These are phyloP conservation scores for Cryptomyrus ogoouensis DNA, from an alignment of 2,113 vertebrate species.

Conservation along the genomic window DNA sequence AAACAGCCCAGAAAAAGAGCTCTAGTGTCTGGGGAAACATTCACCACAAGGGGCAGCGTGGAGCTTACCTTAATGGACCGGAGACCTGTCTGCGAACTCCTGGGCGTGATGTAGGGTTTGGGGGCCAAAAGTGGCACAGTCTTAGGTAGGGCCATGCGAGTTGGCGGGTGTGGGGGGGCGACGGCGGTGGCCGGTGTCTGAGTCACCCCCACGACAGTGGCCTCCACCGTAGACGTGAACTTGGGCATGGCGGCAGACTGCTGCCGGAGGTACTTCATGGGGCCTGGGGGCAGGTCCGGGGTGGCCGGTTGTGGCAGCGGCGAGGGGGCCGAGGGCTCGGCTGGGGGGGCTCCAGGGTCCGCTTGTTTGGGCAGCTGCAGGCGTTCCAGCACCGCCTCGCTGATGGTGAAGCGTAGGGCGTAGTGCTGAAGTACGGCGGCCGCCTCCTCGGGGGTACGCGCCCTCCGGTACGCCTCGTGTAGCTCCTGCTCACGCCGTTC, in stretches of 20 bases:
- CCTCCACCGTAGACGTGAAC: constrained; percentile 86
- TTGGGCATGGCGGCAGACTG: constrained; percentile 81
- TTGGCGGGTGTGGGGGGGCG: constrained; percentile 47
- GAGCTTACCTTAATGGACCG: constrained; percentile 79
- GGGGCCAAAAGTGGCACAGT: constrained; percentile 85
- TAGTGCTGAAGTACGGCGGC: constrained; percentile 87
- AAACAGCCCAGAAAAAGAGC: neutral
- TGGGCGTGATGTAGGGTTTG: constrained; percentile 87
- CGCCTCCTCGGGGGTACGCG: constrained; percentile 81
- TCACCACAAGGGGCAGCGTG: neutral
- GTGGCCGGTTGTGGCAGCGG: constrained; percentile 50
- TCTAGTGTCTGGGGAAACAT: neutral
- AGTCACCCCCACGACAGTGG: constrained; percentile 64
- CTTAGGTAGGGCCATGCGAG: constrained; percentile 61
- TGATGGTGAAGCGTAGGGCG: constrained; percentile 93
- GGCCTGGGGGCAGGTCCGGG: constrained; percentile 24
- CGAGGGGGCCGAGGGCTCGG: constrained; percentile 44
- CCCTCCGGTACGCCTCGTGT: constrained; percentile 81
- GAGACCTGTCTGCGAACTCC: constrained; percentile 66
- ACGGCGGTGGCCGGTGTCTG: constrained; percentile 33
- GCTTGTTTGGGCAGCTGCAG: constrained; percentile 78
- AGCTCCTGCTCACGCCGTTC: constrained; percentile 82
- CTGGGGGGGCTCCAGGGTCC: constrained; percentile 56
- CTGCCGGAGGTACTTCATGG: constrained; percentile 80
- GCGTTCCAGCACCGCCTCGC: constrained; percentile 87